Percentiles rank a stretch among this genome's conserved stretches.
These are phyloP conservation scores for Cataglyphis albicans DNA, from an alignment of 2,888 invertebrate species.

Conservation along the genomic window DNA sequence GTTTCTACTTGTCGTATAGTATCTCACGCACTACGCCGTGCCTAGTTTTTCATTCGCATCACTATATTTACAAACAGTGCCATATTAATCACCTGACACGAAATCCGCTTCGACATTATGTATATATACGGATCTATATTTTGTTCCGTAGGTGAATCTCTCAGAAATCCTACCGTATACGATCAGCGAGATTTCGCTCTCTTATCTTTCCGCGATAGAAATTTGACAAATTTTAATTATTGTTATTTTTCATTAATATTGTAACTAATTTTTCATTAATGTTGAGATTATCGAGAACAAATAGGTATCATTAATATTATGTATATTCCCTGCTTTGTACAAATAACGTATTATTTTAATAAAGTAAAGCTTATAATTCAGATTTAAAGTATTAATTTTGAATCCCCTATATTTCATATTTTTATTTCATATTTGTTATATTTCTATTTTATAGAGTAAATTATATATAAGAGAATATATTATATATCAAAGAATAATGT, in stretches of 20 bases:
- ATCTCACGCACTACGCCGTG: not conserved
- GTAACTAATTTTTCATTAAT: not conserved
- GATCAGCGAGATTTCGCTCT: not conserved
- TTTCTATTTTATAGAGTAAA: slow-evolving; percentile 16
- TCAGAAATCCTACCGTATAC: not conserved
- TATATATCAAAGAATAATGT: slow-evolving; percentile 2
- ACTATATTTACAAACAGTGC: slow-evolving; percentile 63
- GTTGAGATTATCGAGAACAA: not conserved
- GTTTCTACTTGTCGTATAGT: slow-evolving; percentile 19
- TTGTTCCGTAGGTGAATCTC: not conserved
- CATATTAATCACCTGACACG: slow-evolving; percentile 57
- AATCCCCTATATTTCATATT: not conserved
- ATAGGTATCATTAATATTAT: not conserved
- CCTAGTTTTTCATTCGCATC: slow-evolving; percentile 34
- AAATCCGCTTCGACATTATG: slow-evolving; percentile 14
- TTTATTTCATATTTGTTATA: not conserved
- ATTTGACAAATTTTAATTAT: not conserved
- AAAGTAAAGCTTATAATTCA: not conserved
- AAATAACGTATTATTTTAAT: not conserved
- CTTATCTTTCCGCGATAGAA: not conserved
- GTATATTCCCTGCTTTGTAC: not conserved
- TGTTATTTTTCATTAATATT: not conserved
- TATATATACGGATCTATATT: not conserved
- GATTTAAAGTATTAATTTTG: not conserved
- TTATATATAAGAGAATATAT: not conserved